Evolutionary conservation across 1,140 invertebrate species (phyloP).

Genomic region (Epicauta chinensis): DNA sequence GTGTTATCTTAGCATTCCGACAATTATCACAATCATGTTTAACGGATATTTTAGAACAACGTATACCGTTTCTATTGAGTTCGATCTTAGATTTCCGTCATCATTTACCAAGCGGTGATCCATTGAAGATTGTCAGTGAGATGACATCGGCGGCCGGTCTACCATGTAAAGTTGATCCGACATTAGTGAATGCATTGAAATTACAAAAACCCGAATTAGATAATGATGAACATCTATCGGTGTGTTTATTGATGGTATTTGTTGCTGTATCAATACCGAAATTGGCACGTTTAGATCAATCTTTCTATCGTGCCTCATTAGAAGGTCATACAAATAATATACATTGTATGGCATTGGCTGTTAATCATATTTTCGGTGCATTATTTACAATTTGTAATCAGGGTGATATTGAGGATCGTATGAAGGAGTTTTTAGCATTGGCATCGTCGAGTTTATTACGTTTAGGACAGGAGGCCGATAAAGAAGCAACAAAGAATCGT

Average conservation of each 20-base stretch:
- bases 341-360: slow-evolving; percentile 92
- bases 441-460: slow-evolving; percentile 92
- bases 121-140: slow-evolving; percentile 89
- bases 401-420: slow-evolving; percentile 92
- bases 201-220: slow-evolving; percentile 81
- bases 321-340: slow-evolving; percentile 97
- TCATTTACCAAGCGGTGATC: slow-evolving; percentile 83
- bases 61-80: slow-evolving; percentile 94
- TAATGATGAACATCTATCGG: slow-evolving; percentile 83
- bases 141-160: slow-evolving; percentile 95
- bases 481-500: slow-evolving; percentile 86
- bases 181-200: slow-evolving; percentile 79
- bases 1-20: slow-evolving; percentile 93
- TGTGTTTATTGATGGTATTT: slow-evolving; percentile 97
- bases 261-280: slow-evolving; percentile 96
- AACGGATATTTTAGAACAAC: slow-evolving; percentile 86
- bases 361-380: slow-evolving; percentile 95
- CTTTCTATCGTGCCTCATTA: slow-evolving; percentile 83
- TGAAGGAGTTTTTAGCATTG: slow-evolving; percentile 97
- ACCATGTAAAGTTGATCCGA: slow-evolving; percentile 90
- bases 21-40: slow-evolving; percentile 89
- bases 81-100: slow-evolving; percentile 94
- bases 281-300: slow-evolving; percentile 84
- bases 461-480: slow-evolving; percentile 91
- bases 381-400: slow-evolving; percentile 92